Evolutionary conservation across 2,113 vertebrate genomes (phyloP).

Genomic region (Heliornis fulica): DNA sequence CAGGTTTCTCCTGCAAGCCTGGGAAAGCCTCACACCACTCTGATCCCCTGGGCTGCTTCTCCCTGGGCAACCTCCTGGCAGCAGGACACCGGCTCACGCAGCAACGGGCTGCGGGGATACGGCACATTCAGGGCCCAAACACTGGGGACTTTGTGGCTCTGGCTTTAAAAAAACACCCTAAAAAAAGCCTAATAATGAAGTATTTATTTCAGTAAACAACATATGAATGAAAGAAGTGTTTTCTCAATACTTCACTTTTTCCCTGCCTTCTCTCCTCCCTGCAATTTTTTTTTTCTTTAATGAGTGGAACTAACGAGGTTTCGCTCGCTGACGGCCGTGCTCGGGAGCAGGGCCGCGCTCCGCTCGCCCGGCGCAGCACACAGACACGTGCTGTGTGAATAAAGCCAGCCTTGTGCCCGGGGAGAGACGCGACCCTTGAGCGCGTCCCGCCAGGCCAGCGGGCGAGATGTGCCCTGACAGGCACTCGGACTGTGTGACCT

Average conservation of each 20-base stretch:
- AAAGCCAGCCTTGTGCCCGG: not conserved
- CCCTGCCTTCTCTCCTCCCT: constrained; percentile 23
- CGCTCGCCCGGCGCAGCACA: not conserved
- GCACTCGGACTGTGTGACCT: rapidly evolving
- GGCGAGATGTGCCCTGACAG: not conserved
- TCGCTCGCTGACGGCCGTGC: not conserved
- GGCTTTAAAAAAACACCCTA: not conserved
- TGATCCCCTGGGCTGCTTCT: not conserved
- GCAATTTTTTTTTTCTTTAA: constrained; percentile 33
- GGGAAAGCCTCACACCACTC: not conserved
- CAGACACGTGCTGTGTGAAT: not conserved
- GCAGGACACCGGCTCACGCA: not conserved
- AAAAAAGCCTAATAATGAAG: constrained; percentile 66
- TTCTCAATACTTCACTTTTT: constrained; percentile 45
- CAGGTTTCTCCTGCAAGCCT: not conserved
- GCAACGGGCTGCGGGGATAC: not conserved
- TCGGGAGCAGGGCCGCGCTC: not conserved
- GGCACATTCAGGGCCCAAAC: not conserved
- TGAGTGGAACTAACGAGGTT: constrained; percentile 52
- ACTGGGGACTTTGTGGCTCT: constrained; percentile 52
- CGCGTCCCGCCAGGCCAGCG: rapidly evolving
- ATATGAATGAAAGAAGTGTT: constrained; percentile 68
- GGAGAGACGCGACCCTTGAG: rapidly evolving
- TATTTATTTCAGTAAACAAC: constrained; percentile 70
- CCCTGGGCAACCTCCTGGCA: not conserved